Base-by-base conservation (phyloP, 2,113 vertebrate species). In the Thymallus thymallus region DNA sequence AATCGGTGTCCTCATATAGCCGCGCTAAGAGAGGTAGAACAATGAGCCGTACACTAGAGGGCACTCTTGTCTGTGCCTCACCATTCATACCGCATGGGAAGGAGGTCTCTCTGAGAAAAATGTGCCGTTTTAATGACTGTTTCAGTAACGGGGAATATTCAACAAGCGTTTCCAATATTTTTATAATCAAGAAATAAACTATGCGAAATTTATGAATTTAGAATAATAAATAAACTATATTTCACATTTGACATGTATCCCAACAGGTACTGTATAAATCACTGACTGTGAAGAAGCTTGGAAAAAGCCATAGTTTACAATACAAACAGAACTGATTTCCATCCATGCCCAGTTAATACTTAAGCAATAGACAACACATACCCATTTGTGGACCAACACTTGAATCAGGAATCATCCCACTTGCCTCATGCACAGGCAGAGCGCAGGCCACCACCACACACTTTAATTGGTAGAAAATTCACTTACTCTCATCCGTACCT, bases 401-500 rank as follows among this genome's bases (percentile, higher is more conserved):
- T 16, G 6, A 60, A 55, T 20, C 20, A 65, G 3, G 26, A 26
- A 46, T 41, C 35, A 41, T 41, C 10, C 41, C 30, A 60, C 3
- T 56, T 9, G 7, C 41, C 30, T 35, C 63, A 1, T 68, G 65
- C 41, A 58, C 16, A 80, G 26, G 35, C 70, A 9, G 82, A 41
- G 35, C 35, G 35, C 35, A 41, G 9, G 35, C 35, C 3, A 56
- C 26, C 22, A 13, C 32, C 5, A 73, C 35, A 41, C 41, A 61
- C 73, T 1, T 30, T 30, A 5, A 68, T 35, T 58, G 62, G 29
- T 79, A 32, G 70, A n/a, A 46, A 79, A 84, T 79, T 77, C 72
- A 91, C 89, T 90, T 91, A 92, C 90, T 91, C 91, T 88, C 64
- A 86, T 80, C 48, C 85, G 10, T 95, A 97, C 98, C 96, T 98